These are phyloP conservation scores for Brachyalestes nurse DNA, from an alignment of 2,797 vertebrate genomes.

Conservation along the genomic window DNA sequence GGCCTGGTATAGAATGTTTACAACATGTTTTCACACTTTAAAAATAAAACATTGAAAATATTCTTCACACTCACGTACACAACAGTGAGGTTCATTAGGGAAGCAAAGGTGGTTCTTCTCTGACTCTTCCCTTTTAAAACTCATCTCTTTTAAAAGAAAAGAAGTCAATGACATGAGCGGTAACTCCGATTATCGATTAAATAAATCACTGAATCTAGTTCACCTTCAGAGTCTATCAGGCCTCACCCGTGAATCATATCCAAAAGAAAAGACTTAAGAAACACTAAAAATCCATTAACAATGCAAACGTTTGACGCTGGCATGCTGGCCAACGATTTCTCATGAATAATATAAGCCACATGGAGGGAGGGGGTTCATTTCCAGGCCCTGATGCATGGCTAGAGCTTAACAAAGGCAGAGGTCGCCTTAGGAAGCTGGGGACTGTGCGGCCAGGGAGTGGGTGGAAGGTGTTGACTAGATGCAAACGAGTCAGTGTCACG, in stretches of 20 bases:
- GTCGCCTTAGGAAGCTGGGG: slow-evolving; percentile 15
- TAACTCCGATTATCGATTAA: not conserved
- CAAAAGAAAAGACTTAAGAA: slow-evolving; percentile 35
- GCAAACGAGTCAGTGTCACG: slow-evolving; percentile 71
- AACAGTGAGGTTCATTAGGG: no score
- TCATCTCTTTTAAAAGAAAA: not conserved
- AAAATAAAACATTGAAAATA: no score
- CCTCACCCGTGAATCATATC: slow-evolving; percentile 18
- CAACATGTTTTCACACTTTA: not conserved
- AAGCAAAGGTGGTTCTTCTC: no score
- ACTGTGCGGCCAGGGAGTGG: not conserved
- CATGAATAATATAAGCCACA: slow-evolving; percentile 65
- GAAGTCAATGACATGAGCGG: not conserved
- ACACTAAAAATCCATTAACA: slow-evolving; percentile 62
- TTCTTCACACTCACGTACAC: not conserved
- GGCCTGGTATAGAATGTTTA: not conserved
- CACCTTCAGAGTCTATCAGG: slow-evolving; percentile 25
- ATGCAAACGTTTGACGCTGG: slow-evolving; percentile 14
- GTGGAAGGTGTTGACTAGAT: slow-evolving; percentile 76
- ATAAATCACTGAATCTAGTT: slow-evolving; percentile 37
- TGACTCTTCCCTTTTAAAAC: no score
- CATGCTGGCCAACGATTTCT: slow-evolving; percentile 48
- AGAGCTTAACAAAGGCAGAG: slow-evolving; percentile 38
- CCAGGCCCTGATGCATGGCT: slow-evolving; percentile 22
- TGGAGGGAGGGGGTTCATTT: slow-evolving; percentile 48